A percentile compares a stretch with the other conserved stretches of the same genome.
Conservation (phyloP, 1,140 invertebrate genomes). For the Drosophila parvula region DNA sequence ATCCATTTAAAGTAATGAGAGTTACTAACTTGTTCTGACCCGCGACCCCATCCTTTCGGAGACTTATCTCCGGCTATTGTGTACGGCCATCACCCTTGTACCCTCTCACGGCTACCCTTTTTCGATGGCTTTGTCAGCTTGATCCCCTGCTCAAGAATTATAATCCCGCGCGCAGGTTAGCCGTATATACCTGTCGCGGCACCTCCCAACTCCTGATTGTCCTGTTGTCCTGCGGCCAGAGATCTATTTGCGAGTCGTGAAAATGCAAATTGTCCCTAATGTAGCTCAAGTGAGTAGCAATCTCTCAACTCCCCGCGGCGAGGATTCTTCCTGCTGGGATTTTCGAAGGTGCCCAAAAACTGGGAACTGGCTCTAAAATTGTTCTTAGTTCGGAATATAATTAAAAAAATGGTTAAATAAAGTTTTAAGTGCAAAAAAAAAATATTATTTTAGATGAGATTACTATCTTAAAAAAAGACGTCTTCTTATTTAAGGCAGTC, state of each 20-base stretch:
- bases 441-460: too few species aligned
- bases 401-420: too few species aligned
- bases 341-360: conserved; percentile 1
- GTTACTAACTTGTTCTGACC: conserved; percentile 75
- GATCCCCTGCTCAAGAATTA: conserved; percentile 75
- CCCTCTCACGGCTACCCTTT: conserved; percentile 23
- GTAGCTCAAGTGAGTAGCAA: conserved; percentile 44
- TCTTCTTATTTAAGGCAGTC: too few species aligned
- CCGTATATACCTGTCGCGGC: conserved; percentile 38
- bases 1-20: conserved; percentile 84
- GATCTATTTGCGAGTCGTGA: conserved; percentile 60
- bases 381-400: background rate
- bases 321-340: conserved; percentile 7
- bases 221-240: conserved; percentile 29
- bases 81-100: conserved; percentile 29
- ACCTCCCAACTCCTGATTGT: conserved; percentile 30
- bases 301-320: conserved; percentile 31
- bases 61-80: conserved; percentile 14
- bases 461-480: too few species aligned
- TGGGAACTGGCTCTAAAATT: conserved; percentile 1
- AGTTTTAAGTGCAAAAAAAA: too few species aligned
- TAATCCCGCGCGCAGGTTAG: conserved; percentile 49
- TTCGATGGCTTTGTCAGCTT: conserved; percentile 30
- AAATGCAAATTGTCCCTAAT: conserved; percentile 74
- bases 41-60: conserved; percentile 25